A percentile compares a stretch with the other conserved stretches of the same genome.
Conservation (phyloP, 2,113 vertebrate species). For the Ramphastos sulfuratus region DNA sequence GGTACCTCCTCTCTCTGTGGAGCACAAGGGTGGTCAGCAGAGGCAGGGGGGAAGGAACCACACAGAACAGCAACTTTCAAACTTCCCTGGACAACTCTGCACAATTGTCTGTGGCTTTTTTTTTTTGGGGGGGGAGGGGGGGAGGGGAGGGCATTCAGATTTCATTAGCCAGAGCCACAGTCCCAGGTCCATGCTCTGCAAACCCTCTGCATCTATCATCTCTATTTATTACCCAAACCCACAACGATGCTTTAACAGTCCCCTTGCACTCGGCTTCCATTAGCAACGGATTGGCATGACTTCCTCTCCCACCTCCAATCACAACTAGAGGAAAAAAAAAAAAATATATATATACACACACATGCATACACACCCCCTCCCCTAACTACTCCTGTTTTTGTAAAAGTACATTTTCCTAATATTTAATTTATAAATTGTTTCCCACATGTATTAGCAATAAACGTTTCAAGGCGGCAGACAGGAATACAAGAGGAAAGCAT, state of each 20-base stretch:
- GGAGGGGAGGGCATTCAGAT: neutral
- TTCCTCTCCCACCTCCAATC: slow-evolving; percentile 58
- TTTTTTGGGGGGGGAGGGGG: too few species aligned
- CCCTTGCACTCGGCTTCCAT: slow-evolving; percentile 55
- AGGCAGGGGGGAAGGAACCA: too few species aligned
- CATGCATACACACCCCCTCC: neutral
- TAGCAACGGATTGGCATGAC: slow-evolving; percentile 55
- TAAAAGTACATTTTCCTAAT: slow-evolving; percentile 80
- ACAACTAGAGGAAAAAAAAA: slow-evolving; percentile 42
- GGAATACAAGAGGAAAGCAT: slow-evolving; percentile 76
- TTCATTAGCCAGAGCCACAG: slow-evolving; percentile 4
- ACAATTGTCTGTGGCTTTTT: neutral
- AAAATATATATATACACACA: neutral
- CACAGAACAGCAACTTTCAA: rapidly evolving
- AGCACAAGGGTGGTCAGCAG: neutral
- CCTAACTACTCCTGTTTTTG: slow-evolving; percentile 46
- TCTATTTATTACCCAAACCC: slow-evolving; percentile 63
- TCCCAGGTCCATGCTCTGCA: neutral
- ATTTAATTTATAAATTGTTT: slow-evolving; percentile 86
- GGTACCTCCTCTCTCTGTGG: too few species aligned
- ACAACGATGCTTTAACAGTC: slow-evolving; percentile 35
- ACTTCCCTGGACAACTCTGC: neutral
- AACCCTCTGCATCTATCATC: neutral
- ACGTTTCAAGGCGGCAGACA: slow-evolving; percentile 78
- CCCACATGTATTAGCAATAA: slow-evolving; percentile 78